A percentile compares a stretch with the other conserved stretches of the same genome.
These are phyloP conservation scores for Coecobrya sp. DNA, from an alignment of 2,888 invertebrate genomes.

Conservation along the genomic window DNA sequence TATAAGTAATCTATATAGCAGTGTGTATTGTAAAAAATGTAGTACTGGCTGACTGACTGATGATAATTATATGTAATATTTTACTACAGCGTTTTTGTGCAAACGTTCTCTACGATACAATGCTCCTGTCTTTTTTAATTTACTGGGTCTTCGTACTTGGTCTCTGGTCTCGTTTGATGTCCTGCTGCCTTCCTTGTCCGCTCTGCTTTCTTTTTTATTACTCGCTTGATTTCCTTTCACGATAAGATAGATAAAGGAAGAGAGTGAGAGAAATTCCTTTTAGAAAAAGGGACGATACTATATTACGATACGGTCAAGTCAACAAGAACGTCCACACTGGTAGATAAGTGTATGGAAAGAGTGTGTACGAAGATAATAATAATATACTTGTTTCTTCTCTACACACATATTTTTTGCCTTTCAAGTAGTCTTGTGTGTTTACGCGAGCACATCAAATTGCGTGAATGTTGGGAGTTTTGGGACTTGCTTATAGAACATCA, in stretches of 20 bases:
- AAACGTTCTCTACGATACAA: constrained; percentile 1
- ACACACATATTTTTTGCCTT: neutral
- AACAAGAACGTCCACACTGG: neutral
- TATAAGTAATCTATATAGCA: neutral
- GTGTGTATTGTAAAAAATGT: neutral
- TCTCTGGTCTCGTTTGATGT: constrained; percentile 24
- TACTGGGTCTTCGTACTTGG: constrained; percentile 4
- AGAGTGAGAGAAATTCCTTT: constrained; percentile 47
- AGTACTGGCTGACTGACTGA: too few relatives aligned
- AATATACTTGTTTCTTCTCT: neutral
- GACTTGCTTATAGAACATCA: constrained; percentile 14
- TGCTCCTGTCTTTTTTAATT: constrained; percentile 44
- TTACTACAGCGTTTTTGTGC: neutral
- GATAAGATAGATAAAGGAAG: neutral
- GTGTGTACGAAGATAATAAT: neutral
- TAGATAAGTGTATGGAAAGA: constrained; percentile 12
- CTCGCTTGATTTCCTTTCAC: constrained; percentile 56
- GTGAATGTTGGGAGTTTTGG: constrained; percentile 28
- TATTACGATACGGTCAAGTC: neutral
- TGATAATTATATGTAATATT: constrained; percentile 5
- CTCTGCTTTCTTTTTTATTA: constrained; percentile 42
- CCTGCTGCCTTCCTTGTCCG: constrained; percentile 5
- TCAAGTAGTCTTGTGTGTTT: neutral
- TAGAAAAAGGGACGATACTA: neutral
- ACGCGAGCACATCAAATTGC: constrained; percentile 43